A percentile compares a stretch with the other conserved stretches of the same genome.
These are phyloP conservation scores for Atta texana DNA, from an alignment of 1,140 invertebrate species.

Conservation along the genomic window DNA sequence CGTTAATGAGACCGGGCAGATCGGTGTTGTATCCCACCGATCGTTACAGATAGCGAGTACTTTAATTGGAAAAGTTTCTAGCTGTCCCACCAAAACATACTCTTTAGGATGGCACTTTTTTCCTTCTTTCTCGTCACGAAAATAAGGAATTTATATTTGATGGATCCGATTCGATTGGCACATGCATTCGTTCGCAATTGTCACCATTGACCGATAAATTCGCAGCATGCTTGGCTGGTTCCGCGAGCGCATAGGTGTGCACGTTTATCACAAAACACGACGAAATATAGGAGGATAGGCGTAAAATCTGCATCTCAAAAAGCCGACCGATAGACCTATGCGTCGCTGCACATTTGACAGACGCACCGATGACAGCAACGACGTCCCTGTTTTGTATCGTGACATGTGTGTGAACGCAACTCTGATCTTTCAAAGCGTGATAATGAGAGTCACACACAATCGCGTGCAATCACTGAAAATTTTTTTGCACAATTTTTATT, in stretches of 20 bases:
- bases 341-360: conserved; percentile 72
- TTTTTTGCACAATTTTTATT: conserved; percentile 12
- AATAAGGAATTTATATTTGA: conserved; percentile 71
- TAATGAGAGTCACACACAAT: conserved; percentile 68
- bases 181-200: background rate
- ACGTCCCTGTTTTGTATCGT: conserved; percentile 48
- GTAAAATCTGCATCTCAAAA: conserved; percentile 77
- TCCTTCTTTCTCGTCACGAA: conserved; percentile 30
- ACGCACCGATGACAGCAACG: conserved; percentile 67
- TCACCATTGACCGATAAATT: conserved; percentile 42
- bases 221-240: conserved; percentile 23
- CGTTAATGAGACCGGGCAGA: conserved; percentile 76
- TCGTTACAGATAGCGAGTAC: conserved; percentile 66
- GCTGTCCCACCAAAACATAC: conserved; percentile 52
- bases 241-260: background rate
- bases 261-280: conserved; percentile 68
- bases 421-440: background rate
- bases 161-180: conserved; percentile 9
- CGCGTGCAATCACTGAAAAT: background rate
- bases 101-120: conserved; percentile 34
- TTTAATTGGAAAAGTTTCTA: conserved; percentile 77
- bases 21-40: conserved; percentile 67
- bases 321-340: conserved; percentile 55
- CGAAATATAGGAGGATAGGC: conserved; percentile 65
- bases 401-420: background rate